Evolutionary conservation across 1,140 invertebrate species (phyloP), one percentile per base, ranked within the genome.

Genomic region (Pseudomyrmex dendroicus): DNA sequence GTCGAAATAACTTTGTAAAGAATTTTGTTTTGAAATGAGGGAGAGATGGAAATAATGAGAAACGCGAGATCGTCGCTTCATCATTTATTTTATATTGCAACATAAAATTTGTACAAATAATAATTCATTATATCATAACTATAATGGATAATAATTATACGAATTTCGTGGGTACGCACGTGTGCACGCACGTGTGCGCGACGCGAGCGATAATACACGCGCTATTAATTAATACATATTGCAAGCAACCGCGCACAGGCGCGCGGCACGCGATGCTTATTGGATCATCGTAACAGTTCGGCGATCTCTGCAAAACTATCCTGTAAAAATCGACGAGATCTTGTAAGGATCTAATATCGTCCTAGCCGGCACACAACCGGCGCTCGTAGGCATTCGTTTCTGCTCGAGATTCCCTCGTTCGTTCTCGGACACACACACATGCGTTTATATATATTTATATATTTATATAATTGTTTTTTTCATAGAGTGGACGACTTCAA

Each of bases 51-150:
- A 15, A 54, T 7, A 56, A n/a, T 20, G 17, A 0, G 13, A 66
- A 46, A 63, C 62, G 25, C 78, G 77, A 87, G 91, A 92, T 86
- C 90, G 89, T 90, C 84, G 89, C 86, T 94, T 93, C 91, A 89
- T 92, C 85, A 86, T 93, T 94, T 93, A 93, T 94, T 93, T 93
- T 87, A 93, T 94, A 94, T 94, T 93, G 93, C 92, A 94, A 94
- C 93, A 93, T 93, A 94, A 94, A 94, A 94, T 94, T 94, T 94
- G 93, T 94, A 94, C 93, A 94, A 92, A 93, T 94, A 92, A 93
- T 93, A 93, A 92, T 92, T 86, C 87, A 86, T 84, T 89, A 90
- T 91, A 80, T 87, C 67, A 70, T 89, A 89, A 89, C 82, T 87
- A 85, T 89, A 84, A 88, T 90, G 77, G 87, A 67, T 90, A 91